Base-by-base conservation (phyloP, 1,140 invertebrate genomes). In the Cotesia chilonis region DNA sequence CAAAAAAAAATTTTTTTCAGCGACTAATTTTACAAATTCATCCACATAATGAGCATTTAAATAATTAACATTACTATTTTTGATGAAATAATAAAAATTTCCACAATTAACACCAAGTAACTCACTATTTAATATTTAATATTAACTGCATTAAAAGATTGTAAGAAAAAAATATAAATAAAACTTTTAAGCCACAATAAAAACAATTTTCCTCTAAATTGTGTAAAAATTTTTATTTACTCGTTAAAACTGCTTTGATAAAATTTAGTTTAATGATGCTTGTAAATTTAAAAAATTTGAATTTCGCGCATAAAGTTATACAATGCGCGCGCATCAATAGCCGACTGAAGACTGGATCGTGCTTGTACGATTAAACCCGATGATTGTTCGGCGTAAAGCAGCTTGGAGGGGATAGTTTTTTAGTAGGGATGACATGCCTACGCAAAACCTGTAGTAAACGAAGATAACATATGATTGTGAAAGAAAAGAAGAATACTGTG, bases 271-370 rank as follows among this genome's bases (percentile, higher is more conserved):
- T 28, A 1, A 28, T 28, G 28, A 1, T 2, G 3, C 2, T 36
- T 20, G 3, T 51, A 52, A 64, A 67, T 37, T 28, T 60, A 9
- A 63, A 68, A 52, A 20, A 41, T 69, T 69, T 36, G 4, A 72
- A 72, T 35, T 67, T 68, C 38, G 37, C 65, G 64, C 20, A 38
- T 35, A 28, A 59, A n/a, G n/a, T 64, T 14, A 14, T 14, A 47
- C 68, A 72, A 78, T 68, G 75, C 75, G 63, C 70, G 55, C 76
- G 47, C 71, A 70, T 60, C 66, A 57, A 68, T 72, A 61, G 78
- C 57, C 79, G 75, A 73, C 75, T 51, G 76, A 80, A 78, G 77
- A 82, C 79, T 82, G 80, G 80, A 74, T 75, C 70, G 74, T 10
- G 68, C 61, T 6, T 6, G 10, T 47, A 57, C 17, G 75, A 76